These are phyloP conservation scores for Sebastes reedi DNA, from an alignment of 2,797 vertebrate species.

Conservation along the genomic window DNA sequence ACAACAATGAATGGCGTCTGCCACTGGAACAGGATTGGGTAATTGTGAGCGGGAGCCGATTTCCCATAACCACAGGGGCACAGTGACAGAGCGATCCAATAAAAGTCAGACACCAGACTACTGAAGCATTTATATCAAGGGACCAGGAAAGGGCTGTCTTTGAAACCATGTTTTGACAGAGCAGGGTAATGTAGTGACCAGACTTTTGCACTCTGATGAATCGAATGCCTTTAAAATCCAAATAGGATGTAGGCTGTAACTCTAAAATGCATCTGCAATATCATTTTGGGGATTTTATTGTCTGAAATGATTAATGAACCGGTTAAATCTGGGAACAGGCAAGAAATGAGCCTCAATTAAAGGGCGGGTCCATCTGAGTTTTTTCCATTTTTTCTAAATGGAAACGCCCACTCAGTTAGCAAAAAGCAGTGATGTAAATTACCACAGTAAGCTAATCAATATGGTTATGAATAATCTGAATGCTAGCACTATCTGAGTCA, in stretches of 20 bases:
- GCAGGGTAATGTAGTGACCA: not conserved
- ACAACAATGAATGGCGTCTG: conserved; percentile 40
- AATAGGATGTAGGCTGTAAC: not conserved
- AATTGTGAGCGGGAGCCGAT: conserved; percentile 50
- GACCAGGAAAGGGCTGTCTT: conserved; percentile 24
- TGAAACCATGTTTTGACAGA: conserved; percentile 7
- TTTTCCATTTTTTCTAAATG: too few species aligned
- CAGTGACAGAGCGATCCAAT: conserved; percentile 51
- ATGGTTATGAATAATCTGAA: too few species aligned
- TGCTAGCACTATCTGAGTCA: too few species aligned
- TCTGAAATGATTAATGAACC: conserved; percentile 5
- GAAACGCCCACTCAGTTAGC: too few species aligned
- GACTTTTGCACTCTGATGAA: conserved; percentile 8
- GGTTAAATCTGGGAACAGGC: not conserved
- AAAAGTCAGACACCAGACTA: conserved; percentile 60
- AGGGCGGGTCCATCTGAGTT: too few species aligned
- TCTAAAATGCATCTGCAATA: not conserved
- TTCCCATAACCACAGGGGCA: conserved; percentile 55
- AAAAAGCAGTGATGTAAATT: too few species aligned
- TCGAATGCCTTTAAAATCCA: conserved; percentile 17
- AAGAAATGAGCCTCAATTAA: not conserved
- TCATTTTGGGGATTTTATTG: not conserved
- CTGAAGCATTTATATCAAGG: conserved; percentile 44
- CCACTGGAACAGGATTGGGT: conserved; percentile 37
- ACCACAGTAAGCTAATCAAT: too few species aligned